phyloP scores from a whole-genome alignment of 2,888 invertebrate genomes.

The Aphidoletes aphidimyza region DNA sequence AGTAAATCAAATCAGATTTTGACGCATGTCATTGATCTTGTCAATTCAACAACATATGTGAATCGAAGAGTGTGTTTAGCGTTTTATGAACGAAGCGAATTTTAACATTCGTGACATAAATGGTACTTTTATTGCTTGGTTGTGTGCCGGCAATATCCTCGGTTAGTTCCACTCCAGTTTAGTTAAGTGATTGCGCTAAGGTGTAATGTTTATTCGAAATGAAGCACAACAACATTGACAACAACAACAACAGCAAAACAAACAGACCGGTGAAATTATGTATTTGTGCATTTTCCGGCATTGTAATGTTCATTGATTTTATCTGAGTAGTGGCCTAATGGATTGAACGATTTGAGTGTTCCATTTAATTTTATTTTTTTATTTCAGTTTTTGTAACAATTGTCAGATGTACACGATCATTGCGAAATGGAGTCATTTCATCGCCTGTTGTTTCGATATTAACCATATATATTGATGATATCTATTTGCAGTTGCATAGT shows the following conservation, averaged over 20 bases:
- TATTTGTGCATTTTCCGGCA: background rate
- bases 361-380: background rate
- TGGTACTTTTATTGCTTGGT: background rate
- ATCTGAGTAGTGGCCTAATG: background rate
- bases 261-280: too few relatives aligned
- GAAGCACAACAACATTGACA: background rate
- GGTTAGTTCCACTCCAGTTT: background rate
- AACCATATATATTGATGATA: background rate
- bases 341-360: background rate
- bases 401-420: background rate
- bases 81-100: background rate
- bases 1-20: conserved; percentile 44
- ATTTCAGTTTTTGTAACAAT: background rate
- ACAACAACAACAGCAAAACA: background rate
- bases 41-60: conserved; percentile 43
- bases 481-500: background rate
- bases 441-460: background rate
- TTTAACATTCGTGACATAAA: background rate
- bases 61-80: background rate
- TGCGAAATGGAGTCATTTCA: background rate
- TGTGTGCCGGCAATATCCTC: background rate
- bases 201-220: background rate
- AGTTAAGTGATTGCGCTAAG: background rate
- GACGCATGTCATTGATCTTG: conserved; percentile 43
- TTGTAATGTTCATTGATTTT: background rate